Evolutionary conservation across 2,888 invertebrate genomes (phyloP).

Genomic region (Smittia aterrima): DNA sequence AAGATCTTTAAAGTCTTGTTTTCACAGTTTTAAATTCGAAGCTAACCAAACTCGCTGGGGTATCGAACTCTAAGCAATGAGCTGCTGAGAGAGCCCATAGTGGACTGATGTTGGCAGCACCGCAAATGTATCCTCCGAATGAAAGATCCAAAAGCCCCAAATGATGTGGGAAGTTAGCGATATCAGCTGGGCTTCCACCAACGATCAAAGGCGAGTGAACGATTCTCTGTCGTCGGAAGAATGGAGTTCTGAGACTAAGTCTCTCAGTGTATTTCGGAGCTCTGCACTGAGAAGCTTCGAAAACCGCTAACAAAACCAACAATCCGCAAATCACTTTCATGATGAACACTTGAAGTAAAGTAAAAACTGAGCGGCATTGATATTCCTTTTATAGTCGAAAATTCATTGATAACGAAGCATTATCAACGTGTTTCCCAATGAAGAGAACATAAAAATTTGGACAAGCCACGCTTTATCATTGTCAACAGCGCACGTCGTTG

Average conservation of each 20-base stretch:
- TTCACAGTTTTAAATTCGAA: background rate
- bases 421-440: background rate
- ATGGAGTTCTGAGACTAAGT: background rate
- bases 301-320: background rate
- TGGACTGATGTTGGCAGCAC: slow-evolving; percentile 5
- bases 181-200: background rate
- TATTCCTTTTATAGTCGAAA: background rate
- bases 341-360: background rate
- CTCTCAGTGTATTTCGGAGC: background rate
- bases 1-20: background rate
- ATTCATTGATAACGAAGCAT: background rate
- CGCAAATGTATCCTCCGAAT: slow-evolving; percentile 25
- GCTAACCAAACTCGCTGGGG: background rate
- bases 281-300: background rate
- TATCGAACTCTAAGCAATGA: background rate
- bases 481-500: background rate
- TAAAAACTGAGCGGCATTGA: background rate
- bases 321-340: background rate
- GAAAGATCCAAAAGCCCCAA: background rate
- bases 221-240: background rate
- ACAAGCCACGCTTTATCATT: background rate
- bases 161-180: slow-evolving; percentile 5
- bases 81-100: slow-evolving; percentile 5
- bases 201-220: background rate
- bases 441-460: too few relatives aligned